phyloP scores from a whole-genome alignment of 2,113 vertebrate species.

The Hippopotamus amphibius region DNA sequence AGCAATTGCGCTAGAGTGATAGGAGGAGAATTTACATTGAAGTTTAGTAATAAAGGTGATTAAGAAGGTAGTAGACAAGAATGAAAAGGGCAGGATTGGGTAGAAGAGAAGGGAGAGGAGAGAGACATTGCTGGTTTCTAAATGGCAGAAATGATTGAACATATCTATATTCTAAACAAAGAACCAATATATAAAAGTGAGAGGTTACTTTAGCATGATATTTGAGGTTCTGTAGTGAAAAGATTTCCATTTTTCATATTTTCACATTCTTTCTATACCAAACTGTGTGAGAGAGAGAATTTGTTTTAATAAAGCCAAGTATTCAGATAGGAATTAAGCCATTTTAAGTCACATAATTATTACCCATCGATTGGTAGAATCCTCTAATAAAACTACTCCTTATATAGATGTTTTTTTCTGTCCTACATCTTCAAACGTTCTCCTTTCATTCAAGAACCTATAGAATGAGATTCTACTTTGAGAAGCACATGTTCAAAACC shows the following conservation, averaged over 20 bases:
- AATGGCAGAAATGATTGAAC: background rate
- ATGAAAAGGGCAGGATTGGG: background rate
- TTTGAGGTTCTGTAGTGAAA: background rate
- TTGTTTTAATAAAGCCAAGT: background rate
- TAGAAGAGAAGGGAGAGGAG: background rate
- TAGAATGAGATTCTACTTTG: background rate
- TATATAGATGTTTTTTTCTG: background rate
- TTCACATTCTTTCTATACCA: background rate
- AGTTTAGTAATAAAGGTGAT: background rate
- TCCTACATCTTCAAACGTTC: background rate
- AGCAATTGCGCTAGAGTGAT: background rate
- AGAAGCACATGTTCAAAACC: background rate
- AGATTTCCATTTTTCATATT: background rate
- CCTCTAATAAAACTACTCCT: background rate
- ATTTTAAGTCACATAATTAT: background rate
- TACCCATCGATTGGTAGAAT: background rate
- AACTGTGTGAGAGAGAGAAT: background rate
- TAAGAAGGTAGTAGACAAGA: background rate
- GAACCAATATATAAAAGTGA: background rate
- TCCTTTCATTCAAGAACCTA: background rate
- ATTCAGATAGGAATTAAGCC: background rate
- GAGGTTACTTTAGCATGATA: background rate
- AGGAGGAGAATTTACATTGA: background rate
- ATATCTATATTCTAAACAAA: background rate
- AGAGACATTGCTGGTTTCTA: background rate